Evolutionary conservation across 2,888 invertebrate genomes (phyloP), one percentile per base, ranked within the genome.

Genomic region (Dynastes tityus): DNA sequence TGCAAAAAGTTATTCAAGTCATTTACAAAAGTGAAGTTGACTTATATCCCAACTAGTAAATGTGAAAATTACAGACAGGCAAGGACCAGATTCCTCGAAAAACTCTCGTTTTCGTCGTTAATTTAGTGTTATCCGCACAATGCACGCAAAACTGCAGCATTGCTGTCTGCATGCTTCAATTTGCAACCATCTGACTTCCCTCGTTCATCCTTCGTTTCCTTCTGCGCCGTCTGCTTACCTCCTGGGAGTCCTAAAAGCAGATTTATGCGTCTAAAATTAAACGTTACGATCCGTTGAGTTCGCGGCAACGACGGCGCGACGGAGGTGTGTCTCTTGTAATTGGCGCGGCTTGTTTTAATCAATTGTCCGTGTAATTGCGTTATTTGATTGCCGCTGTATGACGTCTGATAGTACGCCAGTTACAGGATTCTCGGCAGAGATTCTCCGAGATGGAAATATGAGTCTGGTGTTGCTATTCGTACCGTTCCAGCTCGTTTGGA

Each of bases 191-290:
- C 2, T 45, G 22, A 16, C 40, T 16, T 67, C 6, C 6, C n/a
- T 11, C 32, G 16, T 16, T 58, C 13, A 8, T 22, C 16, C 16
- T 22, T 8, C 58, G 22, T 29, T 61, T 63, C n/a, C 37, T 45
- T 67, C 65, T 45, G 9, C 32, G 0, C 16, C 40, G 65, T 40
- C 65, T 65, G 16, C n/a, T 16, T 8, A 81, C 80, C 75, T 81
- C 83, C 82, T 83, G 82, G 81, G 83, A 80, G 83, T 80, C 80
- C 80, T 83, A 83, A 83, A 83, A 80, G 45, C 82, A 83, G 83
- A 83, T 83, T 82, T 83, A 83, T 83, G 76, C 80, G 81, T 77
- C 81, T 81, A 80, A 83, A 83, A 83, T 83, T 83, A 83, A 83
- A 83, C 82, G 83, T 80, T 82, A 82, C 81, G 82, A 80, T 77